phyloP scores from a whole-genome alignment of 2,888 invertebrate species.

The Coronaproctus castanopsis region DNA sequence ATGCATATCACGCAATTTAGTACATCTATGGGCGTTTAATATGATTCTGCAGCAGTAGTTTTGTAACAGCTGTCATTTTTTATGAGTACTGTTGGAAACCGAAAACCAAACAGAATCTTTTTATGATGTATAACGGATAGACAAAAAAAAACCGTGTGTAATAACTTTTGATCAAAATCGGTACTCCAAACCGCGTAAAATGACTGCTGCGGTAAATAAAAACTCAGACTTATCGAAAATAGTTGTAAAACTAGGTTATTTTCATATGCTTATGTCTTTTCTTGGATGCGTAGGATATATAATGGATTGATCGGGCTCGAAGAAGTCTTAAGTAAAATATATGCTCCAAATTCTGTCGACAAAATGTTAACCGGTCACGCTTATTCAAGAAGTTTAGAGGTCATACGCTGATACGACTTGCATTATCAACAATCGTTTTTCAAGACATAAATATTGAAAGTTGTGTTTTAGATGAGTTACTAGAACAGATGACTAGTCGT shows the following conservation, averaged over 20 bases:
- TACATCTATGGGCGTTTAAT: too few species aligned
- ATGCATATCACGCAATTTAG: too few species aligned
- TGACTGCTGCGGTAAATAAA: not conserved
- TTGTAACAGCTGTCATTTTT: too few species aligned
- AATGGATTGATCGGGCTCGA: constrained; percentile 26
- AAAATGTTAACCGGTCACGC: constrained; percentile 23
- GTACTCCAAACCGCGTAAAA: not conserved
- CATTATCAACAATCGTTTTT: constrained; percentile 12
- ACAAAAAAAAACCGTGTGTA: too few species aligned
- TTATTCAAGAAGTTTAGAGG: constrained; percentile 21
- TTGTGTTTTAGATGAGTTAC: not conserved
- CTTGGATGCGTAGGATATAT: constrained; percentile 24
- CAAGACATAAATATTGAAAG: not conserved
- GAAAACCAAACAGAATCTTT: too few species aligned
- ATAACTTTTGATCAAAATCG: not conserved
- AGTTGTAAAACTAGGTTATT: constrained; percentile 22
- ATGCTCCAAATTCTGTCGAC: constrained; percentile 22
- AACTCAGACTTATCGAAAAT: constrained; percentile 3
- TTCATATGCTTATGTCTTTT: constrained; percentile 25
- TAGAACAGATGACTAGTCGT: not conserved
- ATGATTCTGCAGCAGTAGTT: too few species aligned
- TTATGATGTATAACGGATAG: too few species aligned
- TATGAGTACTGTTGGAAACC: too few species aligned
- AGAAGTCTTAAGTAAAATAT: constrained; percentile 22
- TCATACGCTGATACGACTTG: constrained; percentile 20